Base-by-base conservation (phyloP, 2,888 invertebrate genomes). In the Ctena decussata region DNA sequence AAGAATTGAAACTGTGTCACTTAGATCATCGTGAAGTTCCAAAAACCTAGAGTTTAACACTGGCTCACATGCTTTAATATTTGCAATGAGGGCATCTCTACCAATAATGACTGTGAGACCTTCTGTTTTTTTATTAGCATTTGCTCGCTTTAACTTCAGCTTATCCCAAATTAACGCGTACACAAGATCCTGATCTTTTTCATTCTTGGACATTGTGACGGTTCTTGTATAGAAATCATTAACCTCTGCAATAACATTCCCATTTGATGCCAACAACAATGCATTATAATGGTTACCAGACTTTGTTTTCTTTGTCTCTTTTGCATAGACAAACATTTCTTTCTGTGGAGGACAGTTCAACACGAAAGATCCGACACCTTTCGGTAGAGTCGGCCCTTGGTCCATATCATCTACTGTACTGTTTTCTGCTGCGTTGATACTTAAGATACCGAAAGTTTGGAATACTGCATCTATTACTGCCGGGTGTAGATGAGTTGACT, bases 401-500 rank as follows among this genome's bases (percentile, higher is more conserved):
- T 37, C 41, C 6, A 65, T 15, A 27, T 24, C 32, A 24, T 27
- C 27, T 30, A 30, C 73, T 12, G 11, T 11, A 2, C 18, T 32
- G 32, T 27, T 21, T 1, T 85, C 84, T 41, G 73, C 21, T 35
- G 35, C 65, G 32, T 35, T 65, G 12, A 24, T 27, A 21, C 35
- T 86, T 24, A 89, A 32, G 24, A 86, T 86, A 6, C 84, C 91
- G 32, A 90, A 84, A 12, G 89, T 86, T 73, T 92, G 92, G 53
- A 91, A 85, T 80, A 90, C 85, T 24, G 87, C 87, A 80, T 91
- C 92, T n/a, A 91, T 77, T 3, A 91, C 77, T 21, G 89, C 84
- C 15, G 92, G 92, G 75, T 92, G 92, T 18, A 92, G 70, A 39
- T 85, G 79, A 27, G 89, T 91, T 24, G 79, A 65, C 11, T 80